Base-by-base conservation (phyloP, 2,113 vertebrate species). In the Phylloscopus trochilus region DNA sequence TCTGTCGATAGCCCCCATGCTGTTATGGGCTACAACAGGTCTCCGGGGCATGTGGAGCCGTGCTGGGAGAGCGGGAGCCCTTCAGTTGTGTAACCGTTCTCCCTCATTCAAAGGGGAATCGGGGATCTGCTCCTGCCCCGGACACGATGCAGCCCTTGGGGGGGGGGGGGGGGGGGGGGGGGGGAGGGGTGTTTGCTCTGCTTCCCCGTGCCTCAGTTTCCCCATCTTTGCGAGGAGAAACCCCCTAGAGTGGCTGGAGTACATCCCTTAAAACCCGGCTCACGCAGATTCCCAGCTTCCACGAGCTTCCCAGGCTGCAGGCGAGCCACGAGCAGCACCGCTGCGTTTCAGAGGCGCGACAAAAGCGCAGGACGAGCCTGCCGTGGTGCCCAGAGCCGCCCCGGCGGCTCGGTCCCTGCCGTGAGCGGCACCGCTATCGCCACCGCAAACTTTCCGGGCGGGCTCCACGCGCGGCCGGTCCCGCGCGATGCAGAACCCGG, bases 221-320 rank as follows among this genome's bases (percentile, higher is more conserved):
- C 12, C 67, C 27, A 35, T 10, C 7, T 47, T 13, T 1, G 4
- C 11, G 7, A 67, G 46, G 5, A 56, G 21, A 68, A 49, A 13
- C 24, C 6, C 0, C 1, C 16, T n/a, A 8, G 3, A n/a, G 24
- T 1, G 1, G 27, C 47, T 20, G 4, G 2, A 43, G 21, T 0
- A 12, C 7, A 0, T 5, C 44, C 74, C 30, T 43, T 7, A 26
- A 52, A 68, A 5, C 31, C 15, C 3, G 7, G 9, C 81, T 75
- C 28, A 4, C 11, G n/a, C 62, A 3, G 9, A 37, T 58, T 73
- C 13, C 70, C 63, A 51, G 30, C 51, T 73, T 31, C 49, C 62
- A 10, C 28, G 5, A 49, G 22, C 51, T 41, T 10, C 35, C 24
- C 39, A 2, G 33, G 11, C 60, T 7, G 47, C 4, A 2, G 17